phyloP scores from a whole-genome alignment of 2,113 vertebrate species.

The Ochotona princeps region DNA sequence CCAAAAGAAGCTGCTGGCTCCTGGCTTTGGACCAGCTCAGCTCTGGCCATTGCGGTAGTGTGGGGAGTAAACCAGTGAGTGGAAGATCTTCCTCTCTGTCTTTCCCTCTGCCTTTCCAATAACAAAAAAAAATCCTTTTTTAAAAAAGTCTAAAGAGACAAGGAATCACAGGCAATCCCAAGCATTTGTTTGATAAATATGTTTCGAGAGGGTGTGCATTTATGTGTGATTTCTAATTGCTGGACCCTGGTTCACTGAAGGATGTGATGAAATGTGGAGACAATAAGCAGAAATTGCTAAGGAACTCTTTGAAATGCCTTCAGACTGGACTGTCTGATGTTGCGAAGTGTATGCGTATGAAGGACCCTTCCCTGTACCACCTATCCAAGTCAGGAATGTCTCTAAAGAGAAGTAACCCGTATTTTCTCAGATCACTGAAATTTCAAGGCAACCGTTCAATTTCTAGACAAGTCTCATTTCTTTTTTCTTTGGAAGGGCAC shows the following conservation, averaged over 20 bases:
- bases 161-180: not conserved
- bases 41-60: no score
- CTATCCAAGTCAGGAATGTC: not conserved
- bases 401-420: not conserved
- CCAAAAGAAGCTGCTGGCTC: no score
- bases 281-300: not conserved
- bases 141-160: conserved; percentile 34
- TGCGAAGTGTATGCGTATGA: not conserved
- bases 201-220: not conserved
- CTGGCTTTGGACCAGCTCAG: no score
- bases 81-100: no score
- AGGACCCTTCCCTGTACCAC: not conserved
- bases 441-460: not conserved
- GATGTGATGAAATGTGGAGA: not conserved
- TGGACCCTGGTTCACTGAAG: not conserved
- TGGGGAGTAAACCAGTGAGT: no score
- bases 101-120: no score
- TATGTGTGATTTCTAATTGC: not conserved
- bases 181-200: not conserved
- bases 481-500: not conserved
- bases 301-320: not conserved
- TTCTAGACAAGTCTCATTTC: not conserved
- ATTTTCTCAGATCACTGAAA: not conserved
- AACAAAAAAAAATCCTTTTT: no score
- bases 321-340: not conserved